phyloP scores from a whole-genome alignment of 2,888 invertebrate genomes.

The Tinea pellionella region DNA sequence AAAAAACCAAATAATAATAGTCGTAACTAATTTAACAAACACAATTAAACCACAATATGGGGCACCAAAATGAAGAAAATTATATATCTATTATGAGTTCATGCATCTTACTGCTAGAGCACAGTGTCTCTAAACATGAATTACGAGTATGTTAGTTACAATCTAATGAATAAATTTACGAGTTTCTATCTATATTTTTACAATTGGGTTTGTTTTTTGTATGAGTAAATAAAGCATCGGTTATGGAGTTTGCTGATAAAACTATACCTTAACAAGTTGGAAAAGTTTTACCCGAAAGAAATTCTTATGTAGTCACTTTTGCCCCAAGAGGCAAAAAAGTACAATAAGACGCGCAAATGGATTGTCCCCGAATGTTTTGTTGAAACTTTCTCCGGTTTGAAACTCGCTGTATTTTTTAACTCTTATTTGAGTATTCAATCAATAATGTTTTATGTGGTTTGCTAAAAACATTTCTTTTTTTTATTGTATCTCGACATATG shows the following conservation, averaged over 20 bases:
- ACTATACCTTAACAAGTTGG: not conserved
- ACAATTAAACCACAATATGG: no score
- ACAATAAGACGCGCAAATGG: slow-evolving; percentile 5
- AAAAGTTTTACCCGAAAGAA: slow-evolving; percentile 4
- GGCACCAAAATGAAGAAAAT: no score
- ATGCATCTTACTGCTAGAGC: no score
- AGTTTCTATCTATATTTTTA: no score
- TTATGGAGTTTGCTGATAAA: not conserved
- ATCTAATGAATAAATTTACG: slow-evolving; percentile 25
- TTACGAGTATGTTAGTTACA: slow-evolving; percentile 22
- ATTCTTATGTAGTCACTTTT: not conserved
- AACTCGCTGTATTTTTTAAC: slow-evolving; percentile 11
- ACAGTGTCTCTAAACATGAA: slow-evolving; percentile 18
- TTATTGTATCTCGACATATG: no score
- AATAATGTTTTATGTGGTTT: not conserved
- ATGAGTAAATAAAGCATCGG: no score
- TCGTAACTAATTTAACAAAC: no score
- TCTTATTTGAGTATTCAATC: not conserved
- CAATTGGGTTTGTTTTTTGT: no score
- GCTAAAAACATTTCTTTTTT: no score
- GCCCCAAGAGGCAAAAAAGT: slow-evolving; percentile 9
- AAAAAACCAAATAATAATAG: no score
- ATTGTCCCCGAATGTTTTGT: slow-evolving; percentile 11
- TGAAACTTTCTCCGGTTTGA: not conserved
- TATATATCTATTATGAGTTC: no score